Percentiles rank a stretch among this genome's conserved stretches.
phyloP scores from a whole-genome alignment of 2,888 invertebrate species.

The Callinectes sapidus region DNA sequence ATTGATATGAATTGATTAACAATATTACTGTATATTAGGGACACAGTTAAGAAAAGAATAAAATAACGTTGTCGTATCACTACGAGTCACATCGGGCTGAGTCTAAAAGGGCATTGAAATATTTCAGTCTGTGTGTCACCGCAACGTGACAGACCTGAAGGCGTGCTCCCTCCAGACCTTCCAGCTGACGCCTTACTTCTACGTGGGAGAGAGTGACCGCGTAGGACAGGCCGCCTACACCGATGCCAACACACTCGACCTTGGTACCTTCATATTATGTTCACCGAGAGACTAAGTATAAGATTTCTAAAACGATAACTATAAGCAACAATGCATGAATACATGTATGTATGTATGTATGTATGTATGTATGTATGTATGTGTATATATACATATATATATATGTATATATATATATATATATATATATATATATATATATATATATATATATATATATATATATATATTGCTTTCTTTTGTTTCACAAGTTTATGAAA shows the following conservation, averaged over 20 bases:
- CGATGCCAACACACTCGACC: slow-evolving; percentile 38
- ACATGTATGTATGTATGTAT: no score
- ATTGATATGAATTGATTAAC: background rate
- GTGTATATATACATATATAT: no score
- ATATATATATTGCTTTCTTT: no score
- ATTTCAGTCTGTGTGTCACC: slow-evolving; percentile 40
- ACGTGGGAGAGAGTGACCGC: background rate
- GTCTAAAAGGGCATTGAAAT: background rate
- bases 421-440: no score
- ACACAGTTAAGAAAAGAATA: no score
- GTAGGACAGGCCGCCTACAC: slow-evolving; percentile 38
- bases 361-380: no score
- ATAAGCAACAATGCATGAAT: background rate
- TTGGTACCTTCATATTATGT: slow-evolving; percentile 13
- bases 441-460: no score
- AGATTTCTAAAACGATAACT: background rate
- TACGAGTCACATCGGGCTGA: background rate
- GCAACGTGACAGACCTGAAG: slow-evolving; percentile 55
- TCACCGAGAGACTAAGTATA: background rate
- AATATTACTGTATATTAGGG: background rate
- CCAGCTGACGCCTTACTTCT: slow-evolving; percentile 51
- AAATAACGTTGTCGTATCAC: no score
- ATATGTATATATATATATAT: no score
- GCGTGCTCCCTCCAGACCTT: slow-evolving; percentile 50
- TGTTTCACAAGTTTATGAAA: background rate